A percentile compares a stretch with the other conserved stretches of the same genome.
phyloP scores from a whole-genome alignment of 2,888 invertebrate genomes.

The Scaptomyza tumidula region DNA sequence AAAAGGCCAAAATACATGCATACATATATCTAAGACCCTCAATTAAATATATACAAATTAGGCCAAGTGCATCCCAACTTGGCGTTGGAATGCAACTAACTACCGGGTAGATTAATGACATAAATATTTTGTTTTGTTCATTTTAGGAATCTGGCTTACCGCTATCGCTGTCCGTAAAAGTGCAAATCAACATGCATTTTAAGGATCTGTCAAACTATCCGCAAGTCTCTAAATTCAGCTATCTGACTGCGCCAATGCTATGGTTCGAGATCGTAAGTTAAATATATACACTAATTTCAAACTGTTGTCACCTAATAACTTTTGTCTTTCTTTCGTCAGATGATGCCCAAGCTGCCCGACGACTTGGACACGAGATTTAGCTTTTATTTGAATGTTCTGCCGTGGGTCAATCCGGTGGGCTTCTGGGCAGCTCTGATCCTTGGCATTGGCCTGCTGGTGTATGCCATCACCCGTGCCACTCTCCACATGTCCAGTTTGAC shows the following conservation, averaged over 20 bases:
- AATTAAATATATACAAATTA: conserved; percentile 55
- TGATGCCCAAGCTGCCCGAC: conserved; percentile 89
- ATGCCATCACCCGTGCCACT: conserved; percentile 82
- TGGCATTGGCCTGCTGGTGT: conserved; percentile 77
- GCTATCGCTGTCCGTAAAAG: conserved; percentile 90
- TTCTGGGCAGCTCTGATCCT: conserved; percentile 81
- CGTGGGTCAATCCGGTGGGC: conserved; percentile 86
- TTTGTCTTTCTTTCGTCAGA: conserved; percentile 85
- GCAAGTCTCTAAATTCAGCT: conserved; percentile 88
- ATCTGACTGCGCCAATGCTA: conserved; percentile 91
- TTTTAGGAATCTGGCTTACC: conserved; percentile 90
- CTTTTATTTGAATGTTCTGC: conserved; percentile 90
- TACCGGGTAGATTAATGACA: conserved; percentile 45
- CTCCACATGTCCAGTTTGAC: conserved; percentile 78
- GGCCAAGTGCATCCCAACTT: conserved; percentile 65
- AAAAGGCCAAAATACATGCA: conserved; percentile 28
- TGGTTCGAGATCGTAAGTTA: conserved; percentile 96
- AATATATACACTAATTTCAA: neutral
- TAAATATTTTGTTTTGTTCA: conserved; percentile 38
- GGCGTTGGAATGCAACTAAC: conserved; percentile 14
- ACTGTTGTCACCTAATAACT: neutral
- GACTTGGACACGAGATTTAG: conserved; percentile 88
- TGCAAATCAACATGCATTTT: conserved; percentile 95
- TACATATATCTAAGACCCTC: conserved; percentile 47
- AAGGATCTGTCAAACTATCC: conserved; percentile 88